Evolutionary conservation across 1,140 invertebrate species (phyloP), one percentile per base, ranked within the genome.

Genomic region (Atta cephalotes): DNA sequence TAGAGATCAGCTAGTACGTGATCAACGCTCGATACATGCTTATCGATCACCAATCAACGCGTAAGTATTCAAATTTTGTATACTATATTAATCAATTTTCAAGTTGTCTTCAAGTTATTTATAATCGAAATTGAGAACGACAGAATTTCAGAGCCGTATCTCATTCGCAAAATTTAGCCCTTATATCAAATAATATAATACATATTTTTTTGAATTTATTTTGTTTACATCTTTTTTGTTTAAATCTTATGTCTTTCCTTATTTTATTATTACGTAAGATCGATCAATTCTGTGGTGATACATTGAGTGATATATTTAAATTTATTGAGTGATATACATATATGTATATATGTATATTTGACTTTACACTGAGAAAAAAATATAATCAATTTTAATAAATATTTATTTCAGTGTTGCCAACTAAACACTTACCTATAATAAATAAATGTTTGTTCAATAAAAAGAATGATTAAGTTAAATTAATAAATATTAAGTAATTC

Each of bases 1-100:
- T 85, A 90, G 81, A 80, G 35, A 39, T 35, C 31, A 35, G 6
- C 84, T 87, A 87, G 78, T 82, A 88, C 56, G 49, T 79, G 91
- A 92, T 87, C 66, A 45, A n/a, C 51, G 60, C n/a, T 39, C 63
- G 71, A 82, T 85, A 76, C 39, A 35, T 56, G 39, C 31, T 51
- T 62, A 86, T 74, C 74, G 76, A 80, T 82, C 25, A 80, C 25
- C 62, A 66, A 35, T 84, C 39, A 39, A 76, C 56, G 31, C n/a
- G 80, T 82, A 82, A 82, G 68, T 84, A 39, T 12, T 25, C 18
- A 25, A 7, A 82, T 72, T 72, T 72, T 9, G 6, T 79, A 66
- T 5, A n/a, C 6, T 51, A 56, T 31, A 21, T 21, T 18, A 5
- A 3, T 6, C 16, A 21, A 71, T 60, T 81, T 58, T 60, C 9